Percentiles rank a stretch among this genome's conserved stretches.
Evolutionary conservation across 1,140 invertebrate genomes (phyloP).

Genomic region (Camponotus floridanus): DNA sequence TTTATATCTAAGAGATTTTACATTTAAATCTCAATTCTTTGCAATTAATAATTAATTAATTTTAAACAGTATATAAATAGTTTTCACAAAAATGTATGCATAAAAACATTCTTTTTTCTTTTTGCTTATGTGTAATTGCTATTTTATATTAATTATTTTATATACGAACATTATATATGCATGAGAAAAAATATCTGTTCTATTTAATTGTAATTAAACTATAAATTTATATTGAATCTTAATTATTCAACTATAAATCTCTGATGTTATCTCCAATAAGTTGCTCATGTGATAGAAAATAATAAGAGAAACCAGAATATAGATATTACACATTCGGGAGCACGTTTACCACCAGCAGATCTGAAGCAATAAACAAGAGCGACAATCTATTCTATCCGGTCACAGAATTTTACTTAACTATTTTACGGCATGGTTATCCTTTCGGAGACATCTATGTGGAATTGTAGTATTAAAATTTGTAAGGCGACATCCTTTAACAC

Average conservation of each 20-base stretch:
- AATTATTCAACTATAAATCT: constrained; percentile 33
- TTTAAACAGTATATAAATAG: background rate
- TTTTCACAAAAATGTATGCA: background rate
- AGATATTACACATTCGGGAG: background rate
- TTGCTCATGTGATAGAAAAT: background rate
- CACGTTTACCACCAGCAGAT: constrained; percentile 1
- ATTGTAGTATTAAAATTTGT: constrained; percentile 41
- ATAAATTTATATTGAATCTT: constrained; percentile 13
- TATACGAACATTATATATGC: background rate
- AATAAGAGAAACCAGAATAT: background rate
- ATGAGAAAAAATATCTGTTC: no score
- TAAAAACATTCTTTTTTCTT: background rate
- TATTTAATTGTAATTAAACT: no score
- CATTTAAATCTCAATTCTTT: background rate
- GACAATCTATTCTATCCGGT: background rate
- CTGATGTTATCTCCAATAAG: constrained; percentile 11
- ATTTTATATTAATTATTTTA: background rate
- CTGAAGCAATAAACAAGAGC: constrained; percentile 16
- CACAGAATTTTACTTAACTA: constrained; percentile 38
- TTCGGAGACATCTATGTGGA: constrained; percentile 13
- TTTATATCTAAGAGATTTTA: background rate
- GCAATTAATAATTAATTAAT: background rate
- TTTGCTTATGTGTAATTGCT: background rate
- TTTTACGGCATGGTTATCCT: constrained; percentile 13
- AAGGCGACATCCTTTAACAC: constrained; percentile 34